Percentiles rank a stretch among this genome's conserved stretches.
Evolutionary conservation across 2,797 vertebrate genomes (phyloP).

Genomic region (Mus minutoides): DNA sequence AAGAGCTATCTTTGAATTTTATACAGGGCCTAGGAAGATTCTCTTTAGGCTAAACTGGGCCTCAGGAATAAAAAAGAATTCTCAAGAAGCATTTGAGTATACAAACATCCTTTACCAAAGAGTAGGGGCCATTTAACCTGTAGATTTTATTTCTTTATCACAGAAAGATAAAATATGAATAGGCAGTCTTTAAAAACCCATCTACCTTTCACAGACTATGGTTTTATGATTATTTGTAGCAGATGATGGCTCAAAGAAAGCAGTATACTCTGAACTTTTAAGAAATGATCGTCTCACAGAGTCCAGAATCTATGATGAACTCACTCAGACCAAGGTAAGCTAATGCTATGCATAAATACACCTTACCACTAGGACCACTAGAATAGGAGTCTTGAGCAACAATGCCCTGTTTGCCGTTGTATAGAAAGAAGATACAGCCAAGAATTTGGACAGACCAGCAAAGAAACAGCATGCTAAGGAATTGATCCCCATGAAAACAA

Average conservation of each 20-base stretch:
- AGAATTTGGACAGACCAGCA: not conserved
- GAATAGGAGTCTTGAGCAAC: not conserved
- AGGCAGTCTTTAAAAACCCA: constrained; percentile 8
- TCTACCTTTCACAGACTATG: not conserved
- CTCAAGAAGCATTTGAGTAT: not conserved
- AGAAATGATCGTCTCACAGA: constrained; percentile 12
- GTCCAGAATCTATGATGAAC: constrained; percentile 73
- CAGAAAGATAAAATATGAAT: constrained; percentile 5
- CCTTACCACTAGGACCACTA: not conserved
- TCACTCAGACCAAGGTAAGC: constrained; percentile 64
- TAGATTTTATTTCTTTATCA: not conserved
- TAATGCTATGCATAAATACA: too few relatives aligned
- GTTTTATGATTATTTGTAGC: constrained; percentile 45
- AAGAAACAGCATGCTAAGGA: not conserved
- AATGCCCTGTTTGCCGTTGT: not conserved
- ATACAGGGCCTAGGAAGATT: not conserved
- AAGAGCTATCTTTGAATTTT: not conserved
- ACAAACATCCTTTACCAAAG: not conserved
- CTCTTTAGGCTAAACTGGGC: not conserved
- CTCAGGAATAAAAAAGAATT: not conserved
- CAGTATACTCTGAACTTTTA: not conserved
- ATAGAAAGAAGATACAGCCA: not conserved
- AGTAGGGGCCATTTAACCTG: not conserved
- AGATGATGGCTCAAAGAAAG: constrained; percentile 56
- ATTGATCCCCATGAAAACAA: not conserved